A percentile compares a stretch with the other conserved stretches of the same genome.
Evolutionary conservation across 2,113 vertebrate species (phyloP).

Genomic region (Sapayoa aenigma): DNA sequence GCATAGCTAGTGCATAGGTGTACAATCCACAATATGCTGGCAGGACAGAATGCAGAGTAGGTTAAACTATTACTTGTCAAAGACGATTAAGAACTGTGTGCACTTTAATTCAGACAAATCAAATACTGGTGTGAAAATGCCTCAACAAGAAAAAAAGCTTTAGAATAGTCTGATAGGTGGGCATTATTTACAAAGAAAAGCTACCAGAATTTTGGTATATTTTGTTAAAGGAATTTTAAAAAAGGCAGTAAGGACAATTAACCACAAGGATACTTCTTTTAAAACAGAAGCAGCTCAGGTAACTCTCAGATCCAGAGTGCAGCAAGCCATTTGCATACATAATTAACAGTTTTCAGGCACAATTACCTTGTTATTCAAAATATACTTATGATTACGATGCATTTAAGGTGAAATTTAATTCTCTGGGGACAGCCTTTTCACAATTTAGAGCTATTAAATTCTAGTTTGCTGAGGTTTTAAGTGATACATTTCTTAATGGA

Average conservation of each 20-base stretch:
- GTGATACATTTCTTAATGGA: background rate
- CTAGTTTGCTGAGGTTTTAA: background rate
- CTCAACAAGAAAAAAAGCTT: background rate
- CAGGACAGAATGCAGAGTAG: background rate
- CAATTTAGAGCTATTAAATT: background rate
- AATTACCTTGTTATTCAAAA: background rate
- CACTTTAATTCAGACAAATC: background rate
- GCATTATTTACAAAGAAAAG: background rate
- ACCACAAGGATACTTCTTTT: background rate
- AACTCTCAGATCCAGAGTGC: background rate
- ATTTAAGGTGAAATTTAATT: background rate
- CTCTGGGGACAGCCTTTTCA: background rate
- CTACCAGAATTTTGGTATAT: background rate
- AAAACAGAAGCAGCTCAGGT: background rate
- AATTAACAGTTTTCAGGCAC: background rate
- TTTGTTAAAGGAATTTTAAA: background rate
- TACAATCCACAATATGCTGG: background rate
- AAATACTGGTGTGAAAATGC: background rate
- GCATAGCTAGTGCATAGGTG: background rate
- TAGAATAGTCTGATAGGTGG: background rate
- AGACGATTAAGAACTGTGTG: background rate
- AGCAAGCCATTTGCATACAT: background rate
- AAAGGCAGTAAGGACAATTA: background rate
- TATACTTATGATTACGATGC: background rate
- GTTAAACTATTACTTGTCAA: background rate